Evolutionary conservation across 2,888 invertebrate species (phyloP), one percentile per base, ranked within the genome.

Genomic region (Pyrrhosoma nymphula): DNA sequence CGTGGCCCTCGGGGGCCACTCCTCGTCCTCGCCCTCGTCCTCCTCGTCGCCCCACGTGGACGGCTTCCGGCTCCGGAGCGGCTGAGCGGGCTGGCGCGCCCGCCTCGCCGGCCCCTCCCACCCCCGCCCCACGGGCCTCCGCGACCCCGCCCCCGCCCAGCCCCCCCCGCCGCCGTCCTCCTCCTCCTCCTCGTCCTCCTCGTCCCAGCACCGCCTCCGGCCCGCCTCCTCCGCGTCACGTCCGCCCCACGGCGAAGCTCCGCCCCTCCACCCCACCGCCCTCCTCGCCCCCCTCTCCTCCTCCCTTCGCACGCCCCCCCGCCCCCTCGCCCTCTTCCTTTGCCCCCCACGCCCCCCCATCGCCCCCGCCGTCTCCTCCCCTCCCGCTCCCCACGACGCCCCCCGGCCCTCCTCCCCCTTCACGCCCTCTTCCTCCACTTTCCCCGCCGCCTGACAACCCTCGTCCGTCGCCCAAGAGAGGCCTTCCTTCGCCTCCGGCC

Each of bases 101-200:
- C 63, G 96, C 96, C 91, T 96, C 96, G 91, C 96, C 96, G 69
- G 96, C 96, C 95, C 96, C 96, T 96, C 95, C 23, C 97, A 96
- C 98, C 98, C 96, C 98, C 98, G 95, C 98, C 98, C 98, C 98
- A 98, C 3, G 98, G 98, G 47, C 89, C 95, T 98, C 96, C 98
- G 98, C 35, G 97, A 2, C 47, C 47, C 97, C 97, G 47, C 47
- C 2, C 97, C 4, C 96, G 96, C 56, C 82, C 82, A 35, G 96
- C 96, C 88, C 96, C 95, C 95, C 96, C 0, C 96, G 96, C 1
- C 97, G 96, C 55, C 96, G 96, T 26, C 96, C 96, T 95, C 97
- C 95, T 18, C 30, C 18, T 82, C 82, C 35, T 82, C 82, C 30
- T n/a, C 75, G 3, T 75, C 75, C 30, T 30, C 75, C 30, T 18